A percentile compares a stretch with the other conserved stretches of the same genome.
Evolutionary conservation across 2,113 vertebrate genomes (phyloP).

Genomic region (Cebidichthys violaceus): DNA sequence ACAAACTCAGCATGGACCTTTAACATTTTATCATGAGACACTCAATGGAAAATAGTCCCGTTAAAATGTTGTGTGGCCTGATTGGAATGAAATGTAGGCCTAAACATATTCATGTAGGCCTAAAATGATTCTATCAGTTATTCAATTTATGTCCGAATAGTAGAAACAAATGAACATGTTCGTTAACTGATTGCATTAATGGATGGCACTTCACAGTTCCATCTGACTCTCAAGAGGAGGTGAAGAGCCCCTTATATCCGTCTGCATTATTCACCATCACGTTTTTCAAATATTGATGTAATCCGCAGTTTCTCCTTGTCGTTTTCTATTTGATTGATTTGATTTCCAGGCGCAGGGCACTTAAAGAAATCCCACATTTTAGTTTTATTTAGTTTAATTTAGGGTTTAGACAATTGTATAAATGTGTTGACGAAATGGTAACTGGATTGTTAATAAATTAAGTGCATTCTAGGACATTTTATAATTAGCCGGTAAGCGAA

Average conservation of each 20-base stretch:
- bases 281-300: not conserved
- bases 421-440: not conserved
- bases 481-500: not conserved
- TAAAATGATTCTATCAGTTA: not conserved
- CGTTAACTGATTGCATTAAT: not conserved
- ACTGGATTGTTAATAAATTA: not conserved
- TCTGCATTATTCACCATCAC: slow-evolving; percentile 44
- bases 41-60: not conserved
- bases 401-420: not conserved
- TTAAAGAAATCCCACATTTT: not conserved
- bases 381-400: not conserved
- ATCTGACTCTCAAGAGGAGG: slow-evolving; percentile 7
- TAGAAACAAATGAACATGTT: not conserved
- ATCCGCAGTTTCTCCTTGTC: not conserved
- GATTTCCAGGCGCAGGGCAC: slow-evolving; percentile 21
- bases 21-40: not conserved
- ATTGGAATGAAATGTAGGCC: not conserved
- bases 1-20: not conserved
- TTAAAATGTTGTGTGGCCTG: not conserved
- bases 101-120: not conserved
- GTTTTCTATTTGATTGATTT: not conserved
- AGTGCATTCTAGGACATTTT: not conserved
- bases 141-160: not conserved
- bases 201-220: not conserved
- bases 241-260: slow-evolving; percentile 1